These are phyloP conservation scores for Eira barbara DNA, from an alignment of 2,113 vertebrate species.

Conservation along the genomic window DNA sequence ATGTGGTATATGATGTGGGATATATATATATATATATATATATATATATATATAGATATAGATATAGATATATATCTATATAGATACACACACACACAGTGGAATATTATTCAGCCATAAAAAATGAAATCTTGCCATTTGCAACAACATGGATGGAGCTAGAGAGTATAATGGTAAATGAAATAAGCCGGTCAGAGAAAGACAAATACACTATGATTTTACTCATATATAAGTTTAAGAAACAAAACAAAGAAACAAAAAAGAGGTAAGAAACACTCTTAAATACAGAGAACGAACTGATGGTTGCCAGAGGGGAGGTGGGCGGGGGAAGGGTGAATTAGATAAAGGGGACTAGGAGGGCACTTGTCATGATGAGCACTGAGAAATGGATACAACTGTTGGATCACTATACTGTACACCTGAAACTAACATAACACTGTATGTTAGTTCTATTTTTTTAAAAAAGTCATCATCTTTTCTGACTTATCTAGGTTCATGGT, in stretches of 20 bases:
- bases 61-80: no score
- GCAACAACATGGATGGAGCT: not conserved
- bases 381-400: not conserved
- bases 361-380: not conserved
- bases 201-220: not conserved
- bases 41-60: no score
- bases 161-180: not conserved
- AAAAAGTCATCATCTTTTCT: not conserved
- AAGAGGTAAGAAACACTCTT: not conserved
- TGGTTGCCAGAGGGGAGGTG: not conserved
- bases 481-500: not conserved
- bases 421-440: not conserved
- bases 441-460: not conserved
- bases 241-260: not conserved
- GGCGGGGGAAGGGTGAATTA: not conserved
- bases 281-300: not conserved
- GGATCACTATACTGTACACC: not conserved
- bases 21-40: not conserved
- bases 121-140: not conserved
- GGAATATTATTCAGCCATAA: not conserved
- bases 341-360: not conserved
- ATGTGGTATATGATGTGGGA: no score
- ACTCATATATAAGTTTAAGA: not conserved
- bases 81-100: not conserved
- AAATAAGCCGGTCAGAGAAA: not conserved